A percentile compares a stretch with the other conserved stretches of the same genome.
phyloP scores from a whole-genome alignment of 1,140 invertebrate species.

The Lasioglossum baleicum region DNA sequence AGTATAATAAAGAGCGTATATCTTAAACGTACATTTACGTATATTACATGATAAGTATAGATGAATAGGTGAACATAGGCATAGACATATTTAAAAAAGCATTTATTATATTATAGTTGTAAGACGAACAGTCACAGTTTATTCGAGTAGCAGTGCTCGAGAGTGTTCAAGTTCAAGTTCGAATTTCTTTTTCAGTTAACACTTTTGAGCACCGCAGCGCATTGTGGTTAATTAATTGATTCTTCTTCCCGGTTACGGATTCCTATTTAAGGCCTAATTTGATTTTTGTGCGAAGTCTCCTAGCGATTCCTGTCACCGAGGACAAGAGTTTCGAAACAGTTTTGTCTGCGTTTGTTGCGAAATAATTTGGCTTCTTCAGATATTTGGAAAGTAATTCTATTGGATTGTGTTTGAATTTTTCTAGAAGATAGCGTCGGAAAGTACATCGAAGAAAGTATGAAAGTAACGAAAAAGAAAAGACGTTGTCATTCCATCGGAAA shows the following conservation, averaged over 20 bases:
- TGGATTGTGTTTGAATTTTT: no score
- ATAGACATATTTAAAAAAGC: conserved; percentile 42
- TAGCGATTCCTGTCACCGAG: not conserved
- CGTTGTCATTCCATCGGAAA: no score
- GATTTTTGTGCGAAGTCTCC: conserved; percentile 26
- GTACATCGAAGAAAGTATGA: not conserved
- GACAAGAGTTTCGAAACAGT: not conserved
- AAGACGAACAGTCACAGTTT: not conserved
- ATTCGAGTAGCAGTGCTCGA: not conserved
- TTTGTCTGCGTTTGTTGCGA: not conserved
- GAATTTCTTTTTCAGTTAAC: not conserved
- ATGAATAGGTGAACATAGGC: conserved; percentile 44
- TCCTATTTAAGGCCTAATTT: conserved; percentile 65
- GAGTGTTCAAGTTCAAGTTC: not conserved
- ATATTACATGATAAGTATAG: conserved; percentile 35
- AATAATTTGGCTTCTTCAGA: not conserved
- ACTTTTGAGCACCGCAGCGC: not conserved
- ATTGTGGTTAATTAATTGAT: conserved; percentile 25
- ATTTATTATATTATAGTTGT: conserved; percentile 47
- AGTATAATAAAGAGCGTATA: conserved; percentile 48
- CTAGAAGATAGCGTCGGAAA: not conserved
- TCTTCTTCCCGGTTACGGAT: conserved; percentile 61
- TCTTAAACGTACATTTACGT: conserved; percentile 9
- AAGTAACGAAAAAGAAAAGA: no score
- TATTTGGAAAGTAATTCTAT: not conserved